These are phyloP conservation scores for Alosa alosa DNA, from an alignment of 2,113 vertebrate species.

Conservation along the genomic window DNA sequence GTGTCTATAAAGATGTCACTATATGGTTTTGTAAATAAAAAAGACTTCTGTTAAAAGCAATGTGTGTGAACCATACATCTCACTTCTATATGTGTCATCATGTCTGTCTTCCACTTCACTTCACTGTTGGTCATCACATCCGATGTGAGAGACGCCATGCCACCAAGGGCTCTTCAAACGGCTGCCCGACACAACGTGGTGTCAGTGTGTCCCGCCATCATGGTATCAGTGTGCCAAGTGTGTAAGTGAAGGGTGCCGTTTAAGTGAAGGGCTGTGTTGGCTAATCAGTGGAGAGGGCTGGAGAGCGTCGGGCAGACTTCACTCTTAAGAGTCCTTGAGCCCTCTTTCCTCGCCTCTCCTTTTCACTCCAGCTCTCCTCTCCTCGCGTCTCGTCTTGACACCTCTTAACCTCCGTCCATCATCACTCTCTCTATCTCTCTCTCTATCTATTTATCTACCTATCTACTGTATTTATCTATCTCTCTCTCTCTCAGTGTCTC, in stretches of 20 bases:
- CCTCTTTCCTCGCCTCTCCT: slow-evolving; percentile 38
- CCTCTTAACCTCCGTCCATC: slow-evolving; percentile 75
- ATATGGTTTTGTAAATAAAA: neutral
- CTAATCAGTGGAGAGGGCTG: slow-evolving; percentile 69
- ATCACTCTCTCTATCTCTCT: slow-evolving; percentile 65
- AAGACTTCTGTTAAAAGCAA: neutral
- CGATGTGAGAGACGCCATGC: slow-evolving; percentile 12
- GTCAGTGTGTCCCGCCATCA: slow-evolving; percentile 29
- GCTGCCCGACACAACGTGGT: neutral
- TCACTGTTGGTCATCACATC: slow-evolving; percentile 23
- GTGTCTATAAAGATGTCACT: neutral
- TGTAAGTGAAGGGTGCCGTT: slow-evolving; percentile 60
- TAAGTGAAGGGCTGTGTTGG: slow-evolving; percentile 54
- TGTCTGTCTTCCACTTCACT: neutral
- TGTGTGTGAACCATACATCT: neutral
- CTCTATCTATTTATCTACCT: slow-evolving; percentile 50
- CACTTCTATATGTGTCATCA: neutral
- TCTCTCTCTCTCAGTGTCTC: slow-evolving; percentile 38
- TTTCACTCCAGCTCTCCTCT: neutral
- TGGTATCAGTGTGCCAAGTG: slow-evolving; percentile 21
- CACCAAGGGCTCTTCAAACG: neutral
- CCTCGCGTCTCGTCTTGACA: slow-evolving; percentile 59
- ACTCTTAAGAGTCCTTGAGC: slow-evolving; percentile 67
- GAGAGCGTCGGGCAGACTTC: slow-evolving; percentile 57
- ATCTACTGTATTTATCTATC: neutral